Conservation (phyloP, 1,140 invertebrate species). For the Drosophila tropicalis region DNA sequence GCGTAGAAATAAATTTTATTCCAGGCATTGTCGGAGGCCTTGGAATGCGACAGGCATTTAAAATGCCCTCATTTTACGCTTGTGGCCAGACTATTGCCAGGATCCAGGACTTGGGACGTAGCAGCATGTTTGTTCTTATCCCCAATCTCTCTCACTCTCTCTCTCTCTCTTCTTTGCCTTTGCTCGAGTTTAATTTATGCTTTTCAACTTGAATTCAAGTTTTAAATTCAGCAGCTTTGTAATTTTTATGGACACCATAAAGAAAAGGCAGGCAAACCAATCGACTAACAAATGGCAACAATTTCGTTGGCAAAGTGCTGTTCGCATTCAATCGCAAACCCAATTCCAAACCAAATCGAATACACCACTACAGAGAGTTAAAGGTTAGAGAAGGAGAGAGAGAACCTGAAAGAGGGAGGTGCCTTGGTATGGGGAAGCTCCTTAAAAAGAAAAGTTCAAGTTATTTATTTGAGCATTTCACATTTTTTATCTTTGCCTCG, state of each 20-base stretch:
- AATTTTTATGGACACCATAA: slow-evolving; percentile 59
- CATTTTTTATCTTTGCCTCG: slow-evolving; percentile 74
- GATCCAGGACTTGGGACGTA: slow-evolving; percentile 54
- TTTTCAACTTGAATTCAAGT: slow-evolving; percentile 56
- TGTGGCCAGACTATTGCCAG: slow-evolving; percentile 37
- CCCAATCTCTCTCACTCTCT: too few species aligned
- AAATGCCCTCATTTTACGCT: slow-evolving; percentile 67
- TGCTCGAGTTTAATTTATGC: slow-evolving; percentile 71
- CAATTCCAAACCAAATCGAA: slow-evolving; percentile 56
- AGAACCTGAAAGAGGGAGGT: background rate
- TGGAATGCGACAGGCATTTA: slow-evolving; percentile 68
- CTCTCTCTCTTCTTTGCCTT: too few species aligned
- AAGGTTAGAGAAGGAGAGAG: background rate
- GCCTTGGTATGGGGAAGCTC: background rate
- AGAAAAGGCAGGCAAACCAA: slow-evolving; percentile 51
- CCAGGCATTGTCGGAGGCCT: slow-evolving; percentile 27
- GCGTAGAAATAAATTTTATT: slow-evolving; percentile 55
- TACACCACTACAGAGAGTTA: slow-evolving; percentile 23
- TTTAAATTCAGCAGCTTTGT: slow-evolving; percentile 59
- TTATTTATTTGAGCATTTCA: slow-evolving; percentile 78
- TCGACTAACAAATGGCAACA: slow-evolving; percentile 79
- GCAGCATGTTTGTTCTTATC: slow-evolving; percentile 56
- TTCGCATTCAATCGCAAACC: slow-evolving; percentile 24
- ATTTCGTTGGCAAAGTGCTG: slow-evolving; percentile 72
- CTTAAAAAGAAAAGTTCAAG: slow-evolving; percentile 60